Evolutionary conservation across 1,140 invertebrate species (phyloP).

Genomic region (Pseudomyrmex gracilis): DNA sequence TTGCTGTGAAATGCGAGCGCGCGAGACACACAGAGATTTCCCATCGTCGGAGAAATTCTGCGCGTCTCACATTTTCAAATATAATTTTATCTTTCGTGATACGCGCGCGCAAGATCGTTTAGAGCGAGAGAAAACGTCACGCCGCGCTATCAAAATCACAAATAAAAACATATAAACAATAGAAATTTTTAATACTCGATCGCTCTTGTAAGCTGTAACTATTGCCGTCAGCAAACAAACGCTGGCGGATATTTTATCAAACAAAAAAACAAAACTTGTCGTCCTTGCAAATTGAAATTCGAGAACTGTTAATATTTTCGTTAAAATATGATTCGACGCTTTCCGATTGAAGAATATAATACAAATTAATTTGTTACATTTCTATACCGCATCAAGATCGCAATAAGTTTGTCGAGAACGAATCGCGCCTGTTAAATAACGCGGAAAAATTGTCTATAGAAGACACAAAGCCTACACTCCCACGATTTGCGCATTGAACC

Average conservation of each 20-base stretch:
- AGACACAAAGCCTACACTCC: background rate
- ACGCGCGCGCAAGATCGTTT: background rate
- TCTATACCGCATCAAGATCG: background rate
- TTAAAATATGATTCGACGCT: background rate
- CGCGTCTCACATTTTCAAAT: slow-evolving; percentile 7
- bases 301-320: background rate
- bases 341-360: slow-evolving; percentile 10
- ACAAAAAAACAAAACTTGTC: background rate
- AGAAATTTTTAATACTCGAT: background rate
- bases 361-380: slow-evolving; percentile 25
- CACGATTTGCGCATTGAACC: background rate
- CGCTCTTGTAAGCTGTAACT: background rate
- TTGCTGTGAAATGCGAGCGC: background rate
- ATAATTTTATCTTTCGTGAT: slow-evolving; percentile 11
- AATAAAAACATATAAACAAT: background rate
- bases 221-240: background rate
- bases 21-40: background rate
- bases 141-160: background rate
- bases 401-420: background rate
- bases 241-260: background rate
- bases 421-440: background rate
- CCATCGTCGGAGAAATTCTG: background rate
- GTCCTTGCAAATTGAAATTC: background rate
- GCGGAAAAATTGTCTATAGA: background rate
- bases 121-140: background rate